phyloP scores from a whole-genome alignment of 1,140 invertebrate species.

The Hylyphantes graminicola region DNA sequence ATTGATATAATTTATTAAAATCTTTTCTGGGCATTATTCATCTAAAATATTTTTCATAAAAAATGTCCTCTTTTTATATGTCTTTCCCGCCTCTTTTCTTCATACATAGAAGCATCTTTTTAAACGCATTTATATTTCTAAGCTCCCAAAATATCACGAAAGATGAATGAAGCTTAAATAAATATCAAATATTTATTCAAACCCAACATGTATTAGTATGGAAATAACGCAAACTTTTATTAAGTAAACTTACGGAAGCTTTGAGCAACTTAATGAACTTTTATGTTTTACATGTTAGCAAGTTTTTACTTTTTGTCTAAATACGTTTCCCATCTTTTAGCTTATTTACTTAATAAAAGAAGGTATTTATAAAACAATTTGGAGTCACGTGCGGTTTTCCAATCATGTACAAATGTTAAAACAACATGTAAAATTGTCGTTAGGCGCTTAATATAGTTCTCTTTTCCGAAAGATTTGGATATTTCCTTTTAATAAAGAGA shows the following conservation, averaged over 20 bases:
- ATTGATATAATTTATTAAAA: no score
- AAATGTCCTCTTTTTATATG: no score
- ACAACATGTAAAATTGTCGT: neutral
- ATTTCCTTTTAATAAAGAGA: no score
- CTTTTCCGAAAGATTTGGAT: neutral
- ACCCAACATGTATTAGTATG: neutral
- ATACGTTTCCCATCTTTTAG: neutral
- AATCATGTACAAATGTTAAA: neutral
- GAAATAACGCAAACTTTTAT: neutral
- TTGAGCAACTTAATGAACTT: neutral
- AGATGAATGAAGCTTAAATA: neutral
- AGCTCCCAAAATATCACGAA: neutral
- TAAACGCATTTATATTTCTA: no score
- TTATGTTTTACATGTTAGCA: neutral
- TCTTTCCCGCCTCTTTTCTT: no score
- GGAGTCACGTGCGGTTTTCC: neutral
- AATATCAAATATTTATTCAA: conserved; percentile 15
- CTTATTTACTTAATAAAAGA: conserved; percentile 14
- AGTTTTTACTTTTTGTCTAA: conserved; percentile 11
- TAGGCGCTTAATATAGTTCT: neutral
- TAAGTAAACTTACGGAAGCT: neutral
- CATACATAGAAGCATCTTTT: no score
- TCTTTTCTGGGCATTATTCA: no score
- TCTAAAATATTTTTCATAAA: no score
- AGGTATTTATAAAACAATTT: neutral